Percentiles rank a stretch among this genome's conserved stretches.
These are phyloP conservation scores for Bombyx huttoni DNA, from an alignment of 2,888 invertebrate genomes.

Conservation along the genomic window DNA sequence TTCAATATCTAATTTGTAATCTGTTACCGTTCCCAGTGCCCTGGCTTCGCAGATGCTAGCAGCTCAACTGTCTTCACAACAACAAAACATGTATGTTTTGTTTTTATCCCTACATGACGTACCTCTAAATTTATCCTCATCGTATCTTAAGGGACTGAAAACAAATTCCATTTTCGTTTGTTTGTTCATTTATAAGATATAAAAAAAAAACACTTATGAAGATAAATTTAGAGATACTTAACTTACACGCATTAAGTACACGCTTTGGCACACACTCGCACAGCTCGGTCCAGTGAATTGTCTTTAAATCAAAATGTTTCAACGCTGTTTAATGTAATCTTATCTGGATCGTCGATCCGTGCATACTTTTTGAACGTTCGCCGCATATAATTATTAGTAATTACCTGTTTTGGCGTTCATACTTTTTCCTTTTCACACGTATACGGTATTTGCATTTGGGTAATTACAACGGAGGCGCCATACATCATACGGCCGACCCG, in stretches of 20 bases:
- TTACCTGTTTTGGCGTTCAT: slow-evolving; percentile 62
- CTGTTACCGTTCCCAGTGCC: slow-evolving; percentile 88
- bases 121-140: slow-evolving; percentile 38
- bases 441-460: slow-evolving; percentile 65
- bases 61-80: slow-evolving; percentile 92
- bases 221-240: slow-evolving; percentile 56
- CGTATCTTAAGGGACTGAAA: not conserved
- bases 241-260: slow-evolving; percentile 59
- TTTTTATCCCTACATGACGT: slow-evolving; percentile 45
- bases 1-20: slow-evolving; percentile 54
- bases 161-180: too few relatives aligned
- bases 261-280: slow-evolving; percentile 49
- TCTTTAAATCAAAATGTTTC: slow-evolving; percentile 71
- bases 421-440: slow-evolving; percentile 68
- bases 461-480: slow-evolving; percentile 61
- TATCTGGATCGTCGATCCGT: slow-evolving; percentile 61
- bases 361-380: slow-evolving; percentile 61
- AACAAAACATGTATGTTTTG: slow-evolving; percentile 93
- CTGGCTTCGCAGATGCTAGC: slow-evolving; percentile 97
- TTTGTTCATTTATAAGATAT: not conserved
- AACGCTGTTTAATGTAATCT: slow-evolving; percentile 67
- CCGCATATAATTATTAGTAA: slow-evolving; percentile 67
- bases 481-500: slow-evolving; percentile 54
- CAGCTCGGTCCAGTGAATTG: slow-evolving; percentile 50
- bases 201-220: slow-evolving; percentile 14